These are phyloP conservation scores for Cassiopea xamachana DNA, from an alignment of 30 jellyfish, hydroid and myxozoan genomes.

Conservation along the genomic window DNA sequence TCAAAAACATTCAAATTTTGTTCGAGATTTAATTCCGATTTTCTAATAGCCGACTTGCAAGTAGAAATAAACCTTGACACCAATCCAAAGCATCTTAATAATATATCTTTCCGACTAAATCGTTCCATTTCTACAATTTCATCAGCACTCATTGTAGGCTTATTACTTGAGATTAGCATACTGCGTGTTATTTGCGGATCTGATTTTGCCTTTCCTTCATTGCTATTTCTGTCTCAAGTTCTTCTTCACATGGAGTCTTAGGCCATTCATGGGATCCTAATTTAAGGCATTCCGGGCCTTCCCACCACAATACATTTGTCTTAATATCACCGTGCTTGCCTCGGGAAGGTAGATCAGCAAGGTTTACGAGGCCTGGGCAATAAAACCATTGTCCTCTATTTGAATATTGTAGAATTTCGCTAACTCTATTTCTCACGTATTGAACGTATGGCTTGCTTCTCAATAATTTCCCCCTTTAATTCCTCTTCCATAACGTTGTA, in stretches of 20 bases:
- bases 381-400: too few species aligned
- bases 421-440: too few species aligned
- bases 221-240: neutral
- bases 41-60: neutral
- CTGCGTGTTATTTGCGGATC: constrained; percentile 9
- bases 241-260: neutral
- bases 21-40: neutral
- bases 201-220: neutral
- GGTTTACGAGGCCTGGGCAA: neutral
- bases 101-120: constrained; percentile 5
- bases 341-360: constrained; percentile 47
- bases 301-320: neutral
- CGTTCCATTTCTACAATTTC: too few species aligned
- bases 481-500: neutral
- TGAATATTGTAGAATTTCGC: too few species aligned
- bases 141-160: too few species aligned
- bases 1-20: too few species aligned
- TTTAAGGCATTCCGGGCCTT: neutral
- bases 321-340: neutral
- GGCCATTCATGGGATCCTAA: neutral
- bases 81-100: constrained; percentile 16
- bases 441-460: constrained; percentile 22
- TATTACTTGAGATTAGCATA: neutral
- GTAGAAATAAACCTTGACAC: neutral
- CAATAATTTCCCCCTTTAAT: neutral